Conservation (phyloP, 2,797 vertebrate species). For the Odontamblyopus rebecca region DNA sequence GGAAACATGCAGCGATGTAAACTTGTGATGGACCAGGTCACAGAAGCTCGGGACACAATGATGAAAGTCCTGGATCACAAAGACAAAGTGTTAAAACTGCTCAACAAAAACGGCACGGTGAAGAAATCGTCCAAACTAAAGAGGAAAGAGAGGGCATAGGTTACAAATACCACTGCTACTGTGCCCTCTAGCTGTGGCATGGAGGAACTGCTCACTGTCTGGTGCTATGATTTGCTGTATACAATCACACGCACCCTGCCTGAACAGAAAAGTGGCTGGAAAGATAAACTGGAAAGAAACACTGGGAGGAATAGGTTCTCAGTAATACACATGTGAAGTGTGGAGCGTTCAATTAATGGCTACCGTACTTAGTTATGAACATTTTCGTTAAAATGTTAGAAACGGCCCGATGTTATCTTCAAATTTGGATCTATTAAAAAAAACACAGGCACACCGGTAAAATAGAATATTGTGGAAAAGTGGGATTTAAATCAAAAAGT, state of each 20-base stretch:
- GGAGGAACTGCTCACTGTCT: conserved; percentile 56
- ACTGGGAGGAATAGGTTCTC: conserved; percentile 37
- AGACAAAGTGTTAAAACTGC: conserved; percentile 95
- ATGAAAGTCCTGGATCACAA: conserved; percentile 98
- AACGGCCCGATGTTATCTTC: conserved; percentile 29
- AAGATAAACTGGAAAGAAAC: conserved; percentile 16
- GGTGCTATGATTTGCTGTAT: conserved; percentile 73
- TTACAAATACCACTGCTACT: neutral
- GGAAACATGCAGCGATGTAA: conserved; percentile 99
- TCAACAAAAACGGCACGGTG: conserved; percentile 94
- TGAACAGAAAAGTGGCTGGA: conserved; percentile 24
- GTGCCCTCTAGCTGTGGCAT: conserved; percentile 12
- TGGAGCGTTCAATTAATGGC: conserved; percentile 36
- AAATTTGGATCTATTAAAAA: conserved; percentile 28
- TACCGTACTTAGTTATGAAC: conserved; percentile 43
- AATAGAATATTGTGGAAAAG: neutral
- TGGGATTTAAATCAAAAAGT: neutral
- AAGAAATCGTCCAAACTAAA: conserved; percentile 98
- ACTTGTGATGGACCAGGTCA: conserved; percentile 99
- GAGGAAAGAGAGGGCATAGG: conserved; percentile 91
- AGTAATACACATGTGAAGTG: conserved; percentile 24
- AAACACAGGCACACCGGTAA: conserved; percentile 10
- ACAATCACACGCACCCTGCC: conserved; percentile 66
- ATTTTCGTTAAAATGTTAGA: conserved; percentile 35
- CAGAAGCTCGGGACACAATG: conserved; percentile 97